Evolutionary conservation across 2,888 invertebrate species (phyloP).

Genomic region (Harpagoxenus sublaevis): DNA sequence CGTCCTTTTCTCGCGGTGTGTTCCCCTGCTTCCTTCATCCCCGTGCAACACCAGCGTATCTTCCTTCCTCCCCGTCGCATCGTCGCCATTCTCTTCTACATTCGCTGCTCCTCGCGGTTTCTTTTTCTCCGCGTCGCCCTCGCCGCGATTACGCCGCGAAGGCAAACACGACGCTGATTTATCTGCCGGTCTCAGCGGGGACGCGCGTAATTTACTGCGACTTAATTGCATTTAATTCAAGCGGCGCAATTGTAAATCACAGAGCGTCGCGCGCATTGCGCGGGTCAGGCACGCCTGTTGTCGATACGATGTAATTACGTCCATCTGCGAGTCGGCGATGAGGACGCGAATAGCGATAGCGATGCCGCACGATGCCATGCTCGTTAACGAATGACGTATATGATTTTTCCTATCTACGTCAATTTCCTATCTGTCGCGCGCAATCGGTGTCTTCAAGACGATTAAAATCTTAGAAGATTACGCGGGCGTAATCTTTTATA

Average conservation of each 20-base stretch:
- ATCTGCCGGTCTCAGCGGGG: constrained; percentile 69
- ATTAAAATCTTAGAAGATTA: constrained; percentile 26
- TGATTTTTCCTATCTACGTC: neutral
- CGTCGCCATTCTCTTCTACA: constrained; percentile 26
- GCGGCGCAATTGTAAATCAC: constrained; percentile 82
- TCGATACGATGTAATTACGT: constrained; percentile 81
- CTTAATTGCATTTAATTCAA: constrained; percentile 84
- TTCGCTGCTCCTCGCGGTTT: constrained; percentile 28
- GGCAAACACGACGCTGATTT: constrained; percentile 80
- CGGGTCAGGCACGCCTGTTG: constrained; percentile 82
- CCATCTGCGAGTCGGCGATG: constrained; percentile 57
- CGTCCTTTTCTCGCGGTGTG: constrained; percentile 14
- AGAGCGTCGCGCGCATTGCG: constrained; percentile 77
- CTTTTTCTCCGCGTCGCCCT: constrained; percentile 50
- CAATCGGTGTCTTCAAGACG: constrained; percentile 2
- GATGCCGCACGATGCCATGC: constrained; percentile 20
- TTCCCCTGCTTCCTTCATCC: constrained; percentile 35
- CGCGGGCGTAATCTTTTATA: neutral
- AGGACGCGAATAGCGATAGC: constrained; percentile 33
- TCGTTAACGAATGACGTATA: constrained; percentile 31
- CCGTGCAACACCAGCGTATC: neutral
- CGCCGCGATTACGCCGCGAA: constrained; percentile 75
- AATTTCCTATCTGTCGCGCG: neutral
- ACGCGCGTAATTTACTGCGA: constrained; percentile 80
- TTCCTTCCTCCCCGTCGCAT: constrained; percentile 16